These are phyloP conservation scores for Troides oblongomaculatus DNA, from an alignment of 2,888 invertebrate species.

Conservation along the genomic window DNA sequence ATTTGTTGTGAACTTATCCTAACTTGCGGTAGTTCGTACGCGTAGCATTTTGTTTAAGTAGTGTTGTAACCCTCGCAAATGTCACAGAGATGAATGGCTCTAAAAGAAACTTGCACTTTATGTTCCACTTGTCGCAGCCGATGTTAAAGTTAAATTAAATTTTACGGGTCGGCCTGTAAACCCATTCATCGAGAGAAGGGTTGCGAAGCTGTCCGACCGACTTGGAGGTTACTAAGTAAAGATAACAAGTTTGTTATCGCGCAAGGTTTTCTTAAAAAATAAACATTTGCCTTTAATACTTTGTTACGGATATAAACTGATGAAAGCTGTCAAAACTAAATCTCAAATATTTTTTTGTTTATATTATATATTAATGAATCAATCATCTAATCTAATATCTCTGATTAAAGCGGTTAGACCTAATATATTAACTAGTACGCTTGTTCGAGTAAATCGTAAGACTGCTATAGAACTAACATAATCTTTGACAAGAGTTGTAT, in stretches of 20 bases:
- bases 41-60: background rate
- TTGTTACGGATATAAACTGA: background rate
- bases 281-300: background rate
- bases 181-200: constrained; percentile 21
- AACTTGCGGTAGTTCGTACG: too few relatives aligned
- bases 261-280: background rate
- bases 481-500: too few relatives aligned
- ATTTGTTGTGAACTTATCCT: too few relatives aligned
- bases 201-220: background rate
- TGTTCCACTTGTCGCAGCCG: constrained; percentile 5
- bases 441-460: too few relatives aligned
- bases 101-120: constrained; percentile 9
- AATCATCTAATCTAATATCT: too few relatives aligned
- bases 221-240: background rate
- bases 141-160: constrained; percentile 8
- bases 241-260: background rate
- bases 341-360: too few relatives aligned
- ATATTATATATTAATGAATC: too few relatives aligned
- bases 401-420: too few relatives aligned
- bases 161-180: constrained; percentile 16
- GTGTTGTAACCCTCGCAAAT: background rate
- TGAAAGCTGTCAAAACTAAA: too few relatives aligned
- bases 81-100: constrained; percentile 2
- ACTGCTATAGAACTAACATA: too few relatives aligned
- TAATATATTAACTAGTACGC: too few relatives aligned